phyloP scores from a whole-genome alignment of 1,140 invertebrate genomes.

The Drosophila suzukii region DNA sequence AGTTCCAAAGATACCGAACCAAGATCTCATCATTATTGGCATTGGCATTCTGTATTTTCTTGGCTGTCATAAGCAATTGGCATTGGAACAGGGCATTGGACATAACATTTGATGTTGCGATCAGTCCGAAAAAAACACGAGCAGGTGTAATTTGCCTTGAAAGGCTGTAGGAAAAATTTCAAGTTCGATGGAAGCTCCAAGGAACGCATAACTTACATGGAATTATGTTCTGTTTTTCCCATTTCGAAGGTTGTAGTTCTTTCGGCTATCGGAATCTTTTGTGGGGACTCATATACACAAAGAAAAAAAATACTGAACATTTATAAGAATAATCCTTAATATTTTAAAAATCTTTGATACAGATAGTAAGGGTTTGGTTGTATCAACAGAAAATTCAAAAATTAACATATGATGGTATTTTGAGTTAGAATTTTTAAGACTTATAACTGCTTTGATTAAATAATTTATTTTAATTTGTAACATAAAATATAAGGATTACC shows the following conservation, averaged over 20 bases:
- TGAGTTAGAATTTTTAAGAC: no score
- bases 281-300: neutral
- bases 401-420: no score
- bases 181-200: slow-evolving; percentile 63
- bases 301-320: neutral
- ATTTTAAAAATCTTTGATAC: no score
- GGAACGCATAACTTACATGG: slow-evolving; percentile 60
- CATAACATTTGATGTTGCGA: slow-evolving; percentile 40
- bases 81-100: slow-evolving; percentile 49
- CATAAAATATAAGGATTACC: no score
- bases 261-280: slow-evolving; percentile 8
- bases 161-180: slow-evolving; percentile 48
- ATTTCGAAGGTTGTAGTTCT: slow-evolving; percentile 52
- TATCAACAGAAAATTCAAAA: no score
- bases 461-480: no score
- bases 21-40: slow-evolving; percentile 26
- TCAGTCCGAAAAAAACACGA: slow-evolving; percentile 5
- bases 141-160: slow-evolving; percentile 77
- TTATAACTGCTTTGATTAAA: no score
- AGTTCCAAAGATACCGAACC: slow-evolving; percentile 23
- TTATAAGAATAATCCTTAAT: neutral
- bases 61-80: slow-evolving; percentile 63
- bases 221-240: slow-evolving; percentile 47
- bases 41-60: slow-evolving; percentile 45
- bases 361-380: no score